phyloP scores from a whole-genome alignment of 2,797 vertebrate species.

The Tangara arthus region DNA sequence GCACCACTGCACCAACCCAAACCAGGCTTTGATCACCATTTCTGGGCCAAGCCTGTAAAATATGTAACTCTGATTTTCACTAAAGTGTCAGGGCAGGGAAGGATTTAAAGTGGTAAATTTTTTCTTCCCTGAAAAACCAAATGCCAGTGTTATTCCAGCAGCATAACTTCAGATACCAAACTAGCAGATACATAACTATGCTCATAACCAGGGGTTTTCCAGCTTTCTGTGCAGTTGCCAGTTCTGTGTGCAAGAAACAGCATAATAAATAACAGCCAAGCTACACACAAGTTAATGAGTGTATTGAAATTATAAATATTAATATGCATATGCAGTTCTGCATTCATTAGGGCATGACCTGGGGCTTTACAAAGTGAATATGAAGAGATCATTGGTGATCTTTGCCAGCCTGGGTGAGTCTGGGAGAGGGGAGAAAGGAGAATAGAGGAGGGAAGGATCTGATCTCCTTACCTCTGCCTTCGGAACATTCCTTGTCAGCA shows the following conservation, averaged over 20 bases:
- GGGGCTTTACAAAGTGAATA: background rate
- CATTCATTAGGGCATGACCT: background rate
- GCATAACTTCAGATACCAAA: background rate
- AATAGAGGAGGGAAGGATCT: background rate
- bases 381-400: background rate
- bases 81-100: background rate
- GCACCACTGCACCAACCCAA: background rate
- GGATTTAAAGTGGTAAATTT: background rate
- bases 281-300: background rate
- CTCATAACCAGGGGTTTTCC: background rate
- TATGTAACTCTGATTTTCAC: accelerated
- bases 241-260: background rate
- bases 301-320: background rate
- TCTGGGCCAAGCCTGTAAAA: background rate
- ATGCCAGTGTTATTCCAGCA: background rate
- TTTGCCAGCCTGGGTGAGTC: background rate
- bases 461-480: background rate
- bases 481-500: background rate
- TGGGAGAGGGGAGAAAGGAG: background rate
- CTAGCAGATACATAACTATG: accelerated
- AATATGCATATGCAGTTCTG: background rate
- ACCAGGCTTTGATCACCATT: background rate
- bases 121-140: background rate
- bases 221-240: background rate
- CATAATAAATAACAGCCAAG: accelerated